Percentiles rank a stretch among this genome's conserved stretches.
Evolutionary conservation across 2,797 vertebrate species (phyloP).

Genomic region (Phaenicophaeus curvirostris): DNA sequence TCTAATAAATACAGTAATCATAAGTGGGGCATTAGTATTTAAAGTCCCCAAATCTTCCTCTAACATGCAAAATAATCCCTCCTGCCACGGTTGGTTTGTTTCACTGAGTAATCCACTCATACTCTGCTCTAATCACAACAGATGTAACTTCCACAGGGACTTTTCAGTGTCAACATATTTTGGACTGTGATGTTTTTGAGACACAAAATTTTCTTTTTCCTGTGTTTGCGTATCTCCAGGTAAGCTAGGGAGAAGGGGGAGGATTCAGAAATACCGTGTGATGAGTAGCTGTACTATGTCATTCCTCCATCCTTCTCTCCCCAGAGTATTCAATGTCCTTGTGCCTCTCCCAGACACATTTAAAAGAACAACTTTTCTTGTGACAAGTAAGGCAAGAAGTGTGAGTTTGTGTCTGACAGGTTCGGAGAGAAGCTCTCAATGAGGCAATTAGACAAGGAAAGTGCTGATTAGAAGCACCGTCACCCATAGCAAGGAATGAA

Average conservation of each 20-base stretch:
- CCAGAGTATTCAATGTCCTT: constrained; percentile 49
- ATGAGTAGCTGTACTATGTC: constrained; percentile 14
- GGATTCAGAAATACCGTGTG: neutral
- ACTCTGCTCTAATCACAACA: constrained; percentile 9
- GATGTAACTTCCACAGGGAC: neutral
- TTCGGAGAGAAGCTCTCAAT: constrained; percentile 55
- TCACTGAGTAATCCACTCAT: neutral
- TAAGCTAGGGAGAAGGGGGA: neutral
- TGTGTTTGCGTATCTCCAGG: neutral
- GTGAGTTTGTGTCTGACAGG: constrained; percentile 61
- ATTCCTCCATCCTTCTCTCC: constrained; percentile 30
- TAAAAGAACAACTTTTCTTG: constrained; percentile 65
- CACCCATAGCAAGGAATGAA: constrained; percentile 17
- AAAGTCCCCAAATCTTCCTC: neutral
- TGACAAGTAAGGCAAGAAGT: constrained; percentile 60
- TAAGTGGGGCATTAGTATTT: constrained; percentile 11
- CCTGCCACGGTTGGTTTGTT: constrained; percentile 17
- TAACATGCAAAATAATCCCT: constrained; percentile 1
- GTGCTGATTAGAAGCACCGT: constrained; percentile 59
- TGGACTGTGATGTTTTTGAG: neutral
- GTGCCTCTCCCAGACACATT: constrained; percentile 37
- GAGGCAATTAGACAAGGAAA: constrained; percentile 67
- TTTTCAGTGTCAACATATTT: constrained; percentile 15
- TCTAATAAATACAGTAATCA: neutral
- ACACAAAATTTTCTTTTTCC: neutral